phyloP scores from a whole-genome alignment of 2,797 vertebrate species.

The Simalia tracyae region DNA sequence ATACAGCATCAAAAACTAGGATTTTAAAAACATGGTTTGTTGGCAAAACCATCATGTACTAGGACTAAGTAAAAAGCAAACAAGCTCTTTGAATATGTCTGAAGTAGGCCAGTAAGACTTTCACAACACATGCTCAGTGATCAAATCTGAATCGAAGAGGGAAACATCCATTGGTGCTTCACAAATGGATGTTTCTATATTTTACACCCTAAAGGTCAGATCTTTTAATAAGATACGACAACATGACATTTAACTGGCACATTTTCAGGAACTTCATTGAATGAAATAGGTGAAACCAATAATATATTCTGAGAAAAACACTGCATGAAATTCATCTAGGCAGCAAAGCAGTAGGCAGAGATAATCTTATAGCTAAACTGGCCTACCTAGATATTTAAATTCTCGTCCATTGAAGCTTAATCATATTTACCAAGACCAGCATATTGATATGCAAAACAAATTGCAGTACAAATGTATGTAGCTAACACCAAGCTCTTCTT shows the following conservation, averaged over 20 bases:
- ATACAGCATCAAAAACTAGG: not conserved
- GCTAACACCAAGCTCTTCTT: not conserved
- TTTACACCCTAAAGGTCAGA: constrained; percentile 4
- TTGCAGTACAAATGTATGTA: not conserved
- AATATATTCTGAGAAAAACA: constrained; percentile 22
- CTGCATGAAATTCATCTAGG: constrained; percentile 16
- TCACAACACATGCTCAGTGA: not conserved
- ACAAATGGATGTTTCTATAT: not conserved
- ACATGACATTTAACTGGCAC: constrained; percentile 19
- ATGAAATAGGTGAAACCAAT: constrained; percentile 8
- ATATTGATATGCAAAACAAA: not conserved
- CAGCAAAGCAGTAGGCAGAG: not conserved
- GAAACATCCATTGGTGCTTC: not conserved
- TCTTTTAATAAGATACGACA: not conserved
- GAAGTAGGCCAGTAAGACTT: not conserved
- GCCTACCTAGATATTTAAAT: not conserved
- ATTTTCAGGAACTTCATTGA: constrained; percentile 41
- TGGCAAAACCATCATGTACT: not conserved
- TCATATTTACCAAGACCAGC: not conserved
- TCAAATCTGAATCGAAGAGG: not conserved
- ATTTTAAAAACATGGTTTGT: not conserved
- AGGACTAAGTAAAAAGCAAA: not conserved
- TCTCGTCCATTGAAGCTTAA: constrained; percentile 20
- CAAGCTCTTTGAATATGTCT: not conserved
- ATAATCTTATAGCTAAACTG: not conserved